Conservation (phyloP, 2,113 vertebrate species). For the Tauraco erythrolophus region DNA sequence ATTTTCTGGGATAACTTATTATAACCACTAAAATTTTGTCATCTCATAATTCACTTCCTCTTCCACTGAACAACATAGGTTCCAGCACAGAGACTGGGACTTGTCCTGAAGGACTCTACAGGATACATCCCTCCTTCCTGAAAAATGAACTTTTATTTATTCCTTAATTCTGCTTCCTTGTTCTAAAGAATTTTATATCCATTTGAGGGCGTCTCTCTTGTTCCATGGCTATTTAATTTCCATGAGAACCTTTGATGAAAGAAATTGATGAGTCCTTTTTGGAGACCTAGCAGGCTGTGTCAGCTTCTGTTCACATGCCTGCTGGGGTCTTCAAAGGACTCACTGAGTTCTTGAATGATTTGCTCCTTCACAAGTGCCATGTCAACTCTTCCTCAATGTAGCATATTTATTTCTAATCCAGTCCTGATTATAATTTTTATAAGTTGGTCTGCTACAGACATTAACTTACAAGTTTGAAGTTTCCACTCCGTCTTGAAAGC, state of each 20-base stretch:
- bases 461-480: neutral
- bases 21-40: neutral
- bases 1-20: neutral
- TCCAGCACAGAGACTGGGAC: neutral
- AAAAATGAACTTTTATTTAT: neutral
- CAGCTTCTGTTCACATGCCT: neutral
- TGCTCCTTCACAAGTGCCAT: neutral
- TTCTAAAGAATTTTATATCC: neutral
- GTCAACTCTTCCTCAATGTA: neutral
- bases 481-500: neutral
- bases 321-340: conserved; percentile 7
- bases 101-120: neutral
- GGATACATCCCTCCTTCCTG: neutral
- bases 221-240: neutral
- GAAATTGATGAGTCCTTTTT: neutral
- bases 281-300: neutral
- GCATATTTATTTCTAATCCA: neutral
- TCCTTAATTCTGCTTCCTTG: neutral
- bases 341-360: neutral
- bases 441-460: neutral
- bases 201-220: neutral
- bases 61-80: neutral
- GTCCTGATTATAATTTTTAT: neutral
- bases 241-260: neutral
- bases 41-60: neutral